Evolutionary conservation across 2,888 invertebrate genomes (phyloP), one percentile per base, ranked within the genome.

Genomic region (Julus scanicus): DNA sequence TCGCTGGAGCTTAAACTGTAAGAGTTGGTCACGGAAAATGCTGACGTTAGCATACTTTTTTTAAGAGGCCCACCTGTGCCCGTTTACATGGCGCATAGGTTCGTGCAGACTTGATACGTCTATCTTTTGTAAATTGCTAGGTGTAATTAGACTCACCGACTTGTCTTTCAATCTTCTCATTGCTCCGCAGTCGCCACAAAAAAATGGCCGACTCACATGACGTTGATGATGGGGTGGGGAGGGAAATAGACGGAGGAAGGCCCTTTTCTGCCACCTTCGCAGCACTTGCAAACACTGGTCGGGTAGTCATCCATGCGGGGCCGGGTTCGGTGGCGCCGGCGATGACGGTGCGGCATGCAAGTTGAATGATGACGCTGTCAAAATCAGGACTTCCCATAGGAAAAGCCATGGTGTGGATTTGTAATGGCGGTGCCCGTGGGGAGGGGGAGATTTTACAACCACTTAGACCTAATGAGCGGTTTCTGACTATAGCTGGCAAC

Each of bases 401-500:
- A 63, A 87, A 87, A 86, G 48, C 57, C 87, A 87, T 15, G 57
- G 29, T 63, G 53, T 53, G 53, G 53, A 53, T 53, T 57, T 87
- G 9, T 87, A 87, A 87, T 87, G 57, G 57, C n/a, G 87, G 87
- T 87, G n/a, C 57, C 57, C n/a, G n/a, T 57, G 57, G 57, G 57
- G n/a, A 57, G 57, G 87, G 87, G 57, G 87, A 20, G 71, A 87
- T 44, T 87, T 87, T 87, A 87, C 71, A 87, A 63, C 87, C 71
- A 87, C 87, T 87, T 87, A 87, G 29, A 5, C 44, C 63, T 87
- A 87, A 87, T 87, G 87, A 53, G 87, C 63, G 87, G 87, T 87
- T 87, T 87, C 87, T 8, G 87, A 29, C 63, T 71, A 71, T 29
- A 39, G 63, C 87, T 63, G 44, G 13, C 57, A 53, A 48, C 84